Percentiles rank a stretch among this genome's conserved stretches.
Conservation (phyloP, 2,113 vertebrate species). For the Caloenas nicobarica region DNA sequence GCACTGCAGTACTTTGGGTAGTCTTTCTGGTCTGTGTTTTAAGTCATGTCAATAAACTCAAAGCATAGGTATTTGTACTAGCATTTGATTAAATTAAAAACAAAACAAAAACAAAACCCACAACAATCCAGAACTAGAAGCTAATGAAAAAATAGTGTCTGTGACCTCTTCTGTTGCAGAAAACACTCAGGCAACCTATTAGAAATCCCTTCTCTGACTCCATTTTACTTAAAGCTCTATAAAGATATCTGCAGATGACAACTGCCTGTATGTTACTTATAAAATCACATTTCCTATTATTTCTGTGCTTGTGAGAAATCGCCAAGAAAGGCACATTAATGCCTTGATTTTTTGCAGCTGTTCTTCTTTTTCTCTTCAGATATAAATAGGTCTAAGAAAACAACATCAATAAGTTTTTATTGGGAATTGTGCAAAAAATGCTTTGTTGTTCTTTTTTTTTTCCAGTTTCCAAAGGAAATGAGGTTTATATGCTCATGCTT, state of each 20-base stretch:
- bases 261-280: not conserved
- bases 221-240: not conserved
- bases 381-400: slow-evolving; percentile 48
- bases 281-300: slow-evolving; percentile 2
- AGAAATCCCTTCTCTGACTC: not conserved
- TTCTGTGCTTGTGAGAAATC: not conserved
- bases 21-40: not conserved
- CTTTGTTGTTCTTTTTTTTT: not conserved
- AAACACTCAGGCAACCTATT: not conserved
- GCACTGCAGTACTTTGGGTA: rapidly evolving
- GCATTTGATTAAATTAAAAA: not conserved
- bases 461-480: slow-evolving; percentile 46
- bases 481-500: slow-evolving; percentile 29
- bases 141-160: not conserved
- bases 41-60: not conserved
- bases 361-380: slow-evolving; percentile 24
- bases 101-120: not conserved
- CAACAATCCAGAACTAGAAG: not conserved
- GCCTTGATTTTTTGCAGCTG: slow-evolving; percentile 52
- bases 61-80: not conserved
- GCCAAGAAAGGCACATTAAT: slow-evolving; percentile 30
- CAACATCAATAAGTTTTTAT: slow-evolving; percentile 45
- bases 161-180: not conserved
- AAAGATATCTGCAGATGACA: not conserved
- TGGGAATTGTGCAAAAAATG: slow-evolving; percentile 41